Evolutionary conservation across 1,140 invertebrate species (phyloP), one percentile per base, ranked within the genome.

Genomic region (Drosophila trapezifrons): DNA sequence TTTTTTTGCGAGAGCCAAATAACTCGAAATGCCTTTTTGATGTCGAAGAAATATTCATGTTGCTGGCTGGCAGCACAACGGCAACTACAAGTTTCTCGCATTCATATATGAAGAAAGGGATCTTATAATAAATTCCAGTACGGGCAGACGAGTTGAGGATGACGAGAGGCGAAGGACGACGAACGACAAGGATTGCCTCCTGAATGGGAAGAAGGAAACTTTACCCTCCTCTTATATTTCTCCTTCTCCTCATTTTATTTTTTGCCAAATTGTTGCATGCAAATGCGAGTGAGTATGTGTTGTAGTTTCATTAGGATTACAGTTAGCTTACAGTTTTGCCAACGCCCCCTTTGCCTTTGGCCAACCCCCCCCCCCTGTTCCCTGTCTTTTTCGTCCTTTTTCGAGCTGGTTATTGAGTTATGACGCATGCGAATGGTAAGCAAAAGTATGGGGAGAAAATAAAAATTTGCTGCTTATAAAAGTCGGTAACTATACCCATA

Each of bases 261-360:
- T 86, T 71, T 42, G 72, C 64, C 81, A 90, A 90, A 90, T 90
- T 90, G 87, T 90, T 90, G 83, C 80, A 90, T 90, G 87, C 76
- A 82, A 89, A 89, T 87, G 79, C 64, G 60, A 58, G 43, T 67
- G 52, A 47, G 51, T 64, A 42, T 90, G 85, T 85, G 76, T 79
- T 90, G 83, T 90, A 90, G 87, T 90, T 90, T 90, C 87, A 90
- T 90, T 90, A 90, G 87, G 87, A 89, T 89, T 90, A 85, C 85
- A 89, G 84, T 80, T 86, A 87, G 83, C 79, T 84, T 84, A 76
- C 66, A 76, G 76, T 80, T 83, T 69, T 74, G 74, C 60, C 43
- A 32, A 52, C 29, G 42, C 56, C 42, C 47, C 46, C 49, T 35
- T 3, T 3, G 17, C 38, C 46, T 78, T 46, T 58, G 69, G 52